A percentile compares a stretch with the other conserved stretches of the same genome.
These are phyloP conservation scores for Diaprepes abbreviatus DNA, from an alignment of 2,888 invertebrate species.

Conservation along the genomic window DNA sequence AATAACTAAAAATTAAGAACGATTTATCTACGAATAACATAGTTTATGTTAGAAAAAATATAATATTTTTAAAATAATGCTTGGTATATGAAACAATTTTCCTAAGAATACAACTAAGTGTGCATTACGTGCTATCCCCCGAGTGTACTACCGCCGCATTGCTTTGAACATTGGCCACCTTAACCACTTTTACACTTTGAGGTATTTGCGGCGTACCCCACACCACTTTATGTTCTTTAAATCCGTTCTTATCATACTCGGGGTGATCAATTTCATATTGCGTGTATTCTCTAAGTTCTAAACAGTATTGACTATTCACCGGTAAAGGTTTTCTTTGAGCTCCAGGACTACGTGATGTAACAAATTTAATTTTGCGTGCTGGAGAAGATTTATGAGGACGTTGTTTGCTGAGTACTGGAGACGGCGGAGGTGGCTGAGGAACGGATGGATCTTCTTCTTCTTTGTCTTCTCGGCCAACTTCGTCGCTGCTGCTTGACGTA, in stretches of 20 bases:
- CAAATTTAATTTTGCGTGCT: slow-evolving; percentile 52
- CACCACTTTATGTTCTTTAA: slow-evolving; percentile 41
- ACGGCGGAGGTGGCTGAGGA: slow-evolving; percentile 80
- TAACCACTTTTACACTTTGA: slow-evolving; percentile 27
- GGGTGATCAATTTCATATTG: slow-evolving; percentile 50
- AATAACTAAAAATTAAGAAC: no score
- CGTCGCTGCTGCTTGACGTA: slow-evolving; percentile 77
- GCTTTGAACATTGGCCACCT: slow-evolving; percentile 5
- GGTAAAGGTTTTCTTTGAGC: slow-evolving; percentile 72
- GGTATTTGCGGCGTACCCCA: slow-evolving; percentile 39
- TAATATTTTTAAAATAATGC: no score
- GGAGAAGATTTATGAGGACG: slow-evolving; percentile 56
- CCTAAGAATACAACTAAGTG: not conserved
- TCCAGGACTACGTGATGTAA: slow-evolving; percentile 62
- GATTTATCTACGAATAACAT: no score
- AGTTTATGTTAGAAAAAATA: no score
- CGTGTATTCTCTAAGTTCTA: slow-evolving; percentile 48
- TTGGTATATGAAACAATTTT: no score
- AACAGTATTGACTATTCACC: slow-evolving; percentile 63
- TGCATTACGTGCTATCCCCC: slow-evolving; percentile 17
- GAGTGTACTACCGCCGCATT: slow-evolving; percentile 14
- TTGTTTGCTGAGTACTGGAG: slow-evolving; percentile 67
- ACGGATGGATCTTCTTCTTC: slow-evolving; percentile 57
- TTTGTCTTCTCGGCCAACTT: slow-evolving; percentile 61
- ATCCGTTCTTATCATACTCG: slow-evolving; percentile 26